phyloP scores from a whole-genome alignment of 64 coral and sea anemone species.

The Trachythela sp. region DNA sequence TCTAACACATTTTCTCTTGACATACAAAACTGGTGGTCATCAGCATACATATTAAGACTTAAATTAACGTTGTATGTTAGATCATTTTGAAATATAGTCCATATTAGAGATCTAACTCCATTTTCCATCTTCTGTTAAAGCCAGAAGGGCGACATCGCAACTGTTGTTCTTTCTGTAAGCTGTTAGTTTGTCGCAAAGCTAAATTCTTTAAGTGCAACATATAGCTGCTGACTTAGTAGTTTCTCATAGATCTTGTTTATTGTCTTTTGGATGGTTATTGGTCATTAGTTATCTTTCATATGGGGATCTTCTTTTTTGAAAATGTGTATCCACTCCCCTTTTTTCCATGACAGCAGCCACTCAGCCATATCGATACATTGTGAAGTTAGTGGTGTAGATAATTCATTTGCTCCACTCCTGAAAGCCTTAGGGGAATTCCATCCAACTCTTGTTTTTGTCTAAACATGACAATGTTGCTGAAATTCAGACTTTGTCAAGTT shows the following conservation, averaged over 20 bases:
- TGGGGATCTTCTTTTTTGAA: neutral
- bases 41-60: neutral
- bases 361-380: neutral
- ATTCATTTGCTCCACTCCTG: slow-evolving; percentile 34
- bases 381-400: slow-evolving; percentile 34
- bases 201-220: neutral
- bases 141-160: neutral
- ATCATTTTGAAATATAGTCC: neutral
- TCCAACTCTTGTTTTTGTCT: too few relatives aligned
- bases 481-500: too few relatives aligned
- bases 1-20: slow-evolving; percentile 22
- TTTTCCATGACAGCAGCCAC: neutral
- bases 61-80: neutral
- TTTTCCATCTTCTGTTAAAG: neutral
- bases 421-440: slow-evolving; percentile 40
- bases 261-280: neutral
- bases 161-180: neutral
- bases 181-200: neutral
- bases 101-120: neutral
- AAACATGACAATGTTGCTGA: too few relatives aligned
- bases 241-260: neutral
- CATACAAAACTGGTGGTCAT: slow-evolving; percentile 13
- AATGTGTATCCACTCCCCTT: neutral
- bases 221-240: neutral
- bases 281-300: neutral